Percentiles rank a stretch among this genome's conserved stretches.
Evolutionary conservation across 1,140 invertebrate genomes (phyloP).

Genomic region (Diachasmimorpha longicaudata): DNA sequence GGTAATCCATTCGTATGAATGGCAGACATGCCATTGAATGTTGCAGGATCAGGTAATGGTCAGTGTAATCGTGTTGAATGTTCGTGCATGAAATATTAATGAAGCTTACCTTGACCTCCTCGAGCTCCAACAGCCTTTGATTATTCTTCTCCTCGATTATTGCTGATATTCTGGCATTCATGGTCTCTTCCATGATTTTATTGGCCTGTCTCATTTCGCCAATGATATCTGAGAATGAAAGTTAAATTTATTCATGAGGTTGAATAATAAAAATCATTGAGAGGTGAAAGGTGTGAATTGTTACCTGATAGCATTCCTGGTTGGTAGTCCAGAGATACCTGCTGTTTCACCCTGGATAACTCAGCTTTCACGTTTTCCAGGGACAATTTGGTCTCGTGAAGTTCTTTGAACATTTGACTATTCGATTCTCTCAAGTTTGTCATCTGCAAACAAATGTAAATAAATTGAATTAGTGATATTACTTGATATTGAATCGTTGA

Average conservation of each 20-base stretch:
- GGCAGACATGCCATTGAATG: not conserved
- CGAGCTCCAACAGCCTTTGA: conserved; percentile 44
- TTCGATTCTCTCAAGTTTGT: conserved; percentile 63
- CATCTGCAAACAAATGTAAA: conserved; percentile 41
- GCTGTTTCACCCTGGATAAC: conserved; percentile 53
- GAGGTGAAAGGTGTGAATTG: conserved; percentile 11
- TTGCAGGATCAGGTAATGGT: not conserved
- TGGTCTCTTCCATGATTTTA: conserved; percentile 72
- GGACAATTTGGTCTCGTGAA: conserved; percentile 63
- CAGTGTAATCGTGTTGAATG: not conserved
- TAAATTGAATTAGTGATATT: not conserved
- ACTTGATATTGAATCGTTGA: too few species aligned
- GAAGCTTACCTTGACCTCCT: conserved; percentile 50
- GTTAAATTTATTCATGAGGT: not conserved
- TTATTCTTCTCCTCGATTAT: conserved; percentile 66
- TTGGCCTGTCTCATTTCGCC: conserved; percentile 78
- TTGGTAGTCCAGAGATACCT: conserved; percentile 66
- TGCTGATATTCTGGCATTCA: conserved; percentile 67
- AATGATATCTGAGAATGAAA: conserved; percentile 68
- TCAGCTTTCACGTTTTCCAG: conserved; percentile 61
- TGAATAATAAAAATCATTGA: not conserved
- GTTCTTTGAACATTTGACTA: conserved; percentile 62
- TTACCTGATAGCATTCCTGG: conserved; percentile 72
- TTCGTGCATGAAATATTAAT: conserved; percentile 15
- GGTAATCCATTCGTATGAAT: not conserved